phyloP scores from a whole-genome alignment of 2,888 invertebrate genomes.

The Athalia cordata region DNA sequence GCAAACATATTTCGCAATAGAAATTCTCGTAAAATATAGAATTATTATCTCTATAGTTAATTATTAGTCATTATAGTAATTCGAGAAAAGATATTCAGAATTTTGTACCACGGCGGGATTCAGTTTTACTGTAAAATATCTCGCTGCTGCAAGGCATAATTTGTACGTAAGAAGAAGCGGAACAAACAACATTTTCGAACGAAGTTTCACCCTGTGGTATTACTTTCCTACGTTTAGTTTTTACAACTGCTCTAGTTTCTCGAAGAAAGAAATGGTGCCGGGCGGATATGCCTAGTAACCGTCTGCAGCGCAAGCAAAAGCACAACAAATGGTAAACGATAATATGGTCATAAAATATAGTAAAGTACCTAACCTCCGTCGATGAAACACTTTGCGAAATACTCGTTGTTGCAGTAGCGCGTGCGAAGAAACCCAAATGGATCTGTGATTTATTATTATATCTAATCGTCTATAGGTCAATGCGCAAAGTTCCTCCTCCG shows the following conservation, averaged over 20 bases:
- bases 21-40: no score
- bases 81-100: background rate
- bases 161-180: background rate
- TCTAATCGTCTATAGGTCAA: background rate
- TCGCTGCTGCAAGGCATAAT: no score
- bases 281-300: no score
- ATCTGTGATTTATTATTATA: conserved; percentile 7
- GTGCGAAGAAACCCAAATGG: conserved; percentile 17
- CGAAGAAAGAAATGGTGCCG: background rate
- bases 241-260: background rate
- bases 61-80: no score
- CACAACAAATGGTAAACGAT: conserved; percentile 31
- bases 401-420: conserved; percentile 11
- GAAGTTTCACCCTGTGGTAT: background rate
- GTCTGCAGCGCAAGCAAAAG: background rate
- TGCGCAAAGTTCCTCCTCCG: background rate
- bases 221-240: background rate
- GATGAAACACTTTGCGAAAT: conserved; percentile 31
- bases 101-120: no score
- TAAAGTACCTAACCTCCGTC: conserved; percentile 24
- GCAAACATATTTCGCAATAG: no score
- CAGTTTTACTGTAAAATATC: no score
- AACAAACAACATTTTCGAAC: background rate
- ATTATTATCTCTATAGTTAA: no score
- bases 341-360: conserved; percentile 21